Evolutionary conservation across 2,888 invertebrate species (phyloP), one percentile per base, ranked within the genome.

Genomic region (Didymodactylos carnosus): DNA sequence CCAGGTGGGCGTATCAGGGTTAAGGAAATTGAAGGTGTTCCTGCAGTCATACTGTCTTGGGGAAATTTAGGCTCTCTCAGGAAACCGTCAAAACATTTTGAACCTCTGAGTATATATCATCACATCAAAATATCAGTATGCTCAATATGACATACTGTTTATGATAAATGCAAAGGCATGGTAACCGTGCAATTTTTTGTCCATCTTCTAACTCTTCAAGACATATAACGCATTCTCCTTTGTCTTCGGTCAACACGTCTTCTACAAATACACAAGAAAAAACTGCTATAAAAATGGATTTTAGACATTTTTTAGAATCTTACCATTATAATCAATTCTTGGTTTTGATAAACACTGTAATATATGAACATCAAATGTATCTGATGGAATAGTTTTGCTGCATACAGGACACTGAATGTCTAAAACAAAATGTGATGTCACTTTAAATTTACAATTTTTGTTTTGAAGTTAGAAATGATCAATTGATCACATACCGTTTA

Each of bases 291-390:
- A 19, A 14, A 5, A 43, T n/a, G 7, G 19, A 53, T 13, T 10
- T 10, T 3, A 8, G 13, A 27, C 27, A 7, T 29, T 16, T 27
- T 27, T 14, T 1, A 16, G 11, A 19, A 35, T n/a, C 29, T 86
- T 82, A 95, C 95, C 95, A 87, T 97, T 98, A 87, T 97, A 97
- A 82, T 91, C 93, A 84, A 98, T 91, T 84, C 94, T 88, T 80
- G 97, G 97, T 88, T 95, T 92, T 80, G 97, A 97, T 86, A 97
- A 90, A 88, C 97, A 97, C 91, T 97, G 94, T 82, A 97, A 94
- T 84, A 97, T 89, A 86, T 97, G 97, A 87, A 93, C 92, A 87
- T 97, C 97, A 84, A 95, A 92, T 86, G 97, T 95, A 86, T 97
- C 95, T 79, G 94, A 94, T 85, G 94, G 87, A 82, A 98, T 91